Base-by-base conservation (phyloP, 1,140 invertebrate genomes). In the Hyposmocoma kahamanoa region DNA sequence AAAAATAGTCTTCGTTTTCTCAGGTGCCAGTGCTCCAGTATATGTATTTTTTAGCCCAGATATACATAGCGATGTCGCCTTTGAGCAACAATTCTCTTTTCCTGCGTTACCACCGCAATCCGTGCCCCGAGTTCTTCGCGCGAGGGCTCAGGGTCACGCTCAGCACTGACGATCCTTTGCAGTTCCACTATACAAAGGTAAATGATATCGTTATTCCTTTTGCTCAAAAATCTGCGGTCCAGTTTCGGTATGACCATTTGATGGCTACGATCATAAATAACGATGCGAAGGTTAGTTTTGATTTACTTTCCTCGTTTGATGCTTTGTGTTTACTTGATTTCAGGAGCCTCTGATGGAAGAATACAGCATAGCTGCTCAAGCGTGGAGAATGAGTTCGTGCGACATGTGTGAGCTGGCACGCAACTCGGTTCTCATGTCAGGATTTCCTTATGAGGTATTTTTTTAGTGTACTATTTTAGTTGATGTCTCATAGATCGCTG, bases 131-230 rank as follows among this genome's bases (percentile, higher is more conserved):
- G 84, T 99, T 98, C 86, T 89, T 99, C 46, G 96, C 96, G 11
- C 89, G 98, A 59, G 98, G 98, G 2, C 88, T 99, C 1, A 93
- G 95, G 62, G 91, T 99, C 49, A 98, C 97, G 39, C 87, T 99
- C 5, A 98, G 97, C 2, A 99, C 98, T 5, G 98, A 99, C 82
- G 98, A 99, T 88, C 98, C 98, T 9, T 83, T 99, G 28, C 98
- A 99, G 86, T 99, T 99, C 85, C 98, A 99, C 86, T 99, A 99
- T 69, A 99, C 98, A 21, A 99, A 99, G 90, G 95, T 96, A 13
- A 38, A 38, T 13, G 13, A n/a, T 30, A 6, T 30, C 10, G n/a
- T n/a, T n/a, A n/a, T n/a, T n/a, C n/a, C n/a, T n/a, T n/a, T n/a
- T n/a, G n/a, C n/a, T n/a, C n/a, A n/a, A n/a, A n/a, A n/a, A n/a